phyloP scores from a whole-genome alignment of 2,113 vertebrate genomes.

The Sakesphorus luctuosus region DNA sequence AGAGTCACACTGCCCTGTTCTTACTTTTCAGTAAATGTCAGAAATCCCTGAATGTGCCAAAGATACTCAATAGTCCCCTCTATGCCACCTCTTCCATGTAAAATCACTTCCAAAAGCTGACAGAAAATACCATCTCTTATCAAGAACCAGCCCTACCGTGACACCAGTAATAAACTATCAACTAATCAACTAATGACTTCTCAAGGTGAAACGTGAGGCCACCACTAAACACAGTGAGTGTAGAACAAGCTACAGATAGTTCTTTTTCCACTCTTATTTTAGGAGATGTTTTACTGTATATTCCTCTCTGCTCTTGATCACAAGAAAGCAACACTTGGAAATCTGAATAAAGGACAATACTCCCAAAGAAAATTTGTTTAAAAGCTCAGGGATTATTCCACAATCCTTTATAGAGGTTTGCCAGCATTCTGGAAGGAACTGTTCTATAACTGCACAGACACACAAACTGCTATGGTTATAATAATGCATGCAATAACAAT shows the following conservation, averaged over 20 bases:
- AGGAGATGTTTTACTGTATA: not conserved
- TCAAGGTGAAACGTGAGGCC: not conserved
- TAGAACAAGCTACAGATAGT: not conserved
- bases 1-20: not conserved
- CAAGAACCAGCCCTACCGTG: not conserved
- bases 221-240: not conserved
- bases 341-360: not conserved
- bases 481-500: not conserved
- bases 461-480: not conserved
- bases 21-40: not conserved
- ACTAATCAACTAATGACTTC: not conserved
- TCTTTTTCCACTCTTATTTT: not conserved
- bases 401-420: not conserved
- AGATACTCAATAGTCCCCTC: not conserved
- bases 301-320: not conserved
- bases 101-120: not conserved
- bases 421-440: not conserved
- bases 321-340: not conserved
- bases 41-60: not conserved
- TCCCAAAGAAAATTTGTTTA: not conserved
- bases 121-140: not conserved
- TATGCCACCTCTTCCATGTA: rapidly evolving
- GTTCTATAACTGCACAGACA: not conserved
- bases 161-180: not conserved
- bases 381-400: not conserved